Evolutionary conservation across 2,113 vertebrate species (phyloP), one percentile per base, ranked within the genome.

Genomic region (Halcyon malimbica): DNA sequence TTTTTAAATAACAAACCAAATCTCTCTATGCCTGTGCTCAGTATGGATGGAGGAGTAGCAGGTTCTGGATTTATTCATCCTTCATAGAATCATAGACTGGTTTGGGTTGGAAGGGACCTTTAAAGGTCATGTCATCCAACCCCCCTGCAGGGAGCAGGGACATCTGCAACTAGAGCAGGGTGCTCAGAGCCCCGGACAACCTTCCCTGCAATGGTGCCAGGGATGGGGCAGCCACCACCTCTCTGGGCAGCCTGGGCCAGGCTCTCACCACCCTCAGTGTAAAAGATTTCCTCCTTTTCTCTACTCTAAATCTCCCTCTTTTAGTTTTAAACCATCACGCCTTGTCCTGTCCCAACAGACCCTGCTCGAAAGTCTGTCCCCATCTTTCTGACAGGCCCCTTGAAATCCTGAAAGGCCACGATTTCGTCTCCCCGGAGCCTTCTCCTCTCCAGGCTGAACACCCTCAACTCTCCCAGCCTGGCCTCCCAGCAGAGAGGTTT

Each of bases 11-110:
- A 51, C 31, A 64, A 75, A 17, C 24, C 19, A 41, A 60, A 31
- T 16, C 50, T n/a, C 29, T 23, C 19, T 13, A 28, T 13, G 33
- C 31, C 33, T 11, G 39, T 11, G 74, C 42, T 16, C 69, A 20
- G 17, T 2, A 50, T 4, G 29, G 51, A 25, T 5, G 0, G 1
- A 57, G 17, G 29, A 67, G 56, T 6, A 44, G 50, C 56, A 59
- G 10, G 17, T 11, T 63, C 29, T 63, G 46, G 7, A 31, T 83
- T 63, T 31, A 71, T 51, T 67, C 33, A 37, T 16, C 67, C 46
- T 65, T 65, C 28, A 44, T 20, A 65, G 41, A 21, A 57, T 57
- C 19, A n/a, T 17, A 56, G 54, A 56, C 16, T 31, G 54, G 29
- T 31, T 56, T 31, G 16, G 54, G 29, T 56, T 8, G 54, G 54